A percentile compares a stretch with the other conserved stretches of the same genome.
Evolutionary conservation across 1,140 invertebrate species (phyloP).

Genomic region (Papilio polytes): DNA sequence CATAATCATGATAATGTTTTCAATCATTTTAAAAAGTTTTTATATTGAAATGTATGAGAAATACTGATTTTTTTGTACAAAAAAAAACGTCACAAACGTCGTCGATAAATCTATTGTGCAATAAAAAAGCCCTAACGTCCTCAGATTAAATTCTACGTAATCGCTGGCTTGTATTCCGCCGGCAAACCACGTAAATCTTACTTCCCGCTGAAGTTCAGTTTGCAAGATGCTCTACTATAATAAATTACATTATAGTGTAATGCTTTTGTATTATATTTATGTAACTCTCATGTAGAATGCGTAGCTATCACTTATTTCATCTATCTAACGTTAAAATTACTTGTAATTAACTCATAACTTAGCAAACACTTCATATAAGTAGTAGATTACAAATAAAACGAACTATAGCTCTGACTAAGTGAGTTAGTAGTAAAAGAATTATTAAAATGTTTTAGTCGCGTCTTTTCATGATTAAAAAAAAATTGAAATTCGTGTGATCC

Average conservation of each 20-base stretch:
- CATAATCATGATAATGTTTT: neutral
- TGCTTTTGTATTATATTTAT: too few species aligned
- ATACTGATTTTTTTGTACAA: slow-evolving; percentile 6
- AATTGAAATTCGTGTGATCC: too few species aligned
- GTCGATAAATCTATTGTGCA: slow-evolving; percentile 28
- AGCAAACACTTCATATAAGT: neutral
- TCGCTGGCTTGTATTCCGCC: slow-evolving; percentile 37
- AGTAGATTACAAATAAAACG: neutral
- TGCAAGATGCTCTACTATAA: slow-evolving; percentile 22
- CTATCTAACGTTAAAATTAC: neutral
- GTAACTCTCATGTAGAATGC: neutral
- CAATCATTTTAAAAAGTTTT: neutral
- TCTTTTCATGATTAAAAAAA: too few species aligned
- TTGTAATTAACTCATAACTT: neutral
- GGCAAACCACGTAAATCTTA: slow-evolving; percentile 39
- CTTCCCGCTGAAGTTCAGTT: neutral
- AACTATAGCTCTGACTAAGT: too few species aligned
- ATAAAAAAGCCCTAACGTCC: slow-evolving; percentile 39
- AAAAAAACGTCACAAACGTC: too few species aligned
- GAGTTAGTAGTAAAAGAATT: too few species aligned
- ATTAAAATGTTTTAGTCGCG: too few species aligned
- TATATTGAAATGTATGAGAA: neutral
- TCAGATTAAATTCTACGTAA: slow-evolving; percentile 38
- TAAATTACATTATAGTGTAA: too few species aligned
- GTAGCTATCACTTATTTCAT: neutral